Percentiles rank a stretch among this genome's conserved stretches.
These are phyloP conservation scores for Holothuria glaberrima DNA, from an alignment of 35 echinoderm and acorn worm genomes.

Conservation along the genomic window DNA sequence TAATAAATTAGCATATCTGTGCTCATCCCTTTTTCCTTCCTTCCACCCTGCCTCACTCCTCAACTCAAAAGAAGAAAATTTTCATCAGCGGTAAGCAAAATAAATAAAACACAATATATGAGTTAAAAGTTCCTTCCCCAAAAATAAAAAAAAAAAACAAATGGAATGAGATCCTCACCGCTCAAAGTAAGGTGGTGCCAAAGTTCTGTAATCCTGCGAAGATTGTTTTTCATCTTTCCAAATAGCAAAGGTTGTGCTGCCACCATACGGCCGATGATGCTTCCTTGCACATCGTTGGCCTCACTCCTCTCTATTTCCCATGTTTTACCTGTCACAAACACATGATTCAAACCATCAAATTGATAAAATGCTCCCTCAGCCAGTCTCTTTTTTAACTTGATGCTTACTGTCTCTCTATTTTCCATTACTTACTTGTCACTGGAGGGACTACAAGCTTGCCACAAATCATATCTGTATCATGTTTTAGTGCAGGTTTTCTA, in stretches of 20 bases:
- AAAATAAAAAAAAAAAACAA: background rate
- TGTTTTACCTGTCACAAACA: slow-evolving; percentile 56
- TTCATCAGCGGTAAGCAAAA: no score
- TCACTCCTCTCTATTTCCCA: slow-evolving; percentile 63
- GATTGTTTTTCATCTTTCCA: slow-evolving; percentile 88
- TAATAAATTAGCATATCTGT: background rate
- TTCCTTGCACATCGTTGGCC: slow-evolving; percentile 58
- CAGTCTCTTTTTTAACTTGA: no score
- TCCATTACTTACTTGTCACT: no score
- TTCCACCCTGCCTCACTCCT: background rate
- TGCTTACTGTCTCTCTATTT: no score
- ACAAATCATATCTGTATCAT: no score
- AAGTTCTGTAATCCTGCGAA: slow-evolving; percentile 86
- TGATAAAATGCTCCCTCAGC: no score
- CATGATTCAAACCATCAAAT: background rate
- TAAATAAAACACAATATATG: no score
- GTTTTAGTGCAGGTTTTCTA: no score
- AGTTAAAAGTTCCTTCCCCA: no score
- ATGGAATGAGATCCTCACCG: slow-evolving; percentile 61
- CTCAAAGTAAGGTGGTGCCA: slow-evolving; percentile 89
- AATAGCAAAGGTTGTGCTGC: slow-evolving; percentile 91
- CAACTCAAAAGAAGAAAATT: no score
- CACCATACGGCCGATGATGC: slow-evolving; percentile 59
- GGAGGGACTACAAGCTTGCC: no score
- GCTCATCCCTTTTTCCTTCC: background rate